phyloP scores from a whole-genome alignment of 2,888 invertebrate species.

The Bombyx huttoni region DNA sequence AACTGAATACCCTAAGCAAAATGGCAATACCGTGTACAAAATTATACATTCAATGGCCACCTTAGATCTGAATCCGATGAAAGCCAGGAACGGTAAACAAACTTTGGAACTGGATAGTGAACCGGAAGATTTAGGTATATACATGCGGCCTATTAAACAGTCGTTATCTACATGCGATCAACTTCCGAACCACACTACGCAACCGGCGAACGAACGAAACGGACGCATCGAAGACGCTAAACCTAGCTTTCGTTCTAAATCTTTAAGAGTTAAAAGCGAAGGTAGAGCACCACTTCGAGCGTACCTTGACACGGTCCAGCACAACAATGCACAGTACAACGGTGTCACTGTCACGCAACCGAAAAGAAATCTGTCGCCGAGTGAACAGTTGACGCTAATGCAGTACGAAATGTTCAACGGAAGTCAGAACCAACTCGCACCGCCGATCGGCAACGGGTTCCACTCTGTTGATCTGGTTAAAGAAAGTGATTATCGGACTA shows the following conservation, averaged over 20 bases:
- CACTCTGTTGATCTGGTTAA: conserved; percentile 42
- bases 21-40: conserved; percentile 51
- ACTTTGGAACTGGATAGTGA: conserved; percentile 44
- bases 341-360: conserved; percentile 67
- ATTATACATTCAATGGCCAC: conserved; percentile 64
- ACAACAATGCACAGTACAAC: conserved; percentile 38
- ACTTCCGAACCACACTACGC: conserved; percentile 56
- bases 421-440: conserved; percentile 35
- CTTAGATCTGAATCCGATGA: conserved; percentile 52
- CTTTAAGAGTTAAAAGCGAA: conserved; percentile 66
- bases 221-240: conserved; percentile 54
- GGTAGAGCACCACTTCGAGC: conserved; percentile 55
- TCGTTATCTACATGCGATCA: conserved; percentile 61
- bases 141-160: conserved; percentile 57
- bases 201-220: conserved; percentile 45
- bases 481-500: conserved; percentile 66
- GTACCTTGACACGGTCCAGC: conserved; percentile 45
- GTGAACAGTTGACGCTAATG: conserved; percentile 65
- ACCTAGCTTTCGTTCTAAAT: conserved; percentile 67
- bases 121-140: conserved; percentile 61
- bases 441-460: conserved; percentile 40
- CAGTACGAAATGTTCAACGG: conserved; percentile 58
- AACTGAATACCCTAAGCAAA: conserved; percentile 20
- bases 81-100: conserved; percentile 44
- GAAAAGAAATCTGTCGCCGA: conserved; percentile 65